phyloP scores from a whole-genome alignment of 30 jellyfish, hydroid and myxozoan genomes.

The Nemopilema nomurai region DNA sequence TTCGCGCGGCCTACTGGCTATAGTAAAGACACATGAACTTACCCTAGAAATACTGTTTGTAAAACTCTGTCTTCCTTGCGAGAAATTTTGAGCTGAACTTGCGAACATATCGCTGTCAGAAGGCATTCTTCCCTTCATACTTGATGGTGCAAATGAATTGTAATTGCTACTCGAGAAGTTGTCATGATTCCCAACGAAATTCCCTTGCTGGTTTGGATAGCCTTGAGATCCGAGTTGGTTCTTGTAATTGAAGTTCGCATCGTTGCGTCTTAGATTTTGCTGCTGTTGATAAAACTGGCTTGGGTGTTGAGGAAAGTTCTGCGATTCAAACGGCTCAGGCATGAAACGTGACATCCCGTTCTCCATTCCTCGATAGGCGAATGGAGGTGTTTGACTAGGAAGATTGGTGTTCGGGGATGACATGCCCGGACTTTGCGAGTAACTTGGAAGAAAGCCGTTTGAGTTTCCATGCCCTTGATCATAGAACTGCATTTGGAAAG shows the following conservation, averaged over 20 bases:
- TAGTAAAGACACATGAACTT: conserved; percentile 15
- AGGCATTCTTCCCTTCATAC: conserved; percentile 64
- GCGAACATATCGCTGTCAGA: conserved; percentile 55
- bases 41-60: conserved; percentile 55
- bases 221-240: conserved; percentile 58
- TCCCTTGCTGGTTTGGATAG: conserved; percentile 47
- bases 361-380: conserved; percentile 73
- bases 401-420: conserved; percentile 72
- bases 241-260: conserved; percentile 57
- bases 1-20: conserved; percentile 18
- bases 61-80: conserved; percentile 61
- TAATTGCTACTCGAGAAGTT: conserved; percentile 47
- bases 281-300: conserved; percentile 59
- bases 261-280: conserved; percentile 56
- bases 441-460: conserved; percentile 76
- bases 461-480: conserved; percentile 80
- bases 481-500: conserved; percentile 75
- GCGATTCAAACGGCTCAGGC: conserved; percentile 65
- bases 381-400: conserved; percentile 69
- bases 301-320: conserved; percentile 70
- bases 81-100: conserved; percentile 53
- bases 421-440: conserved; percentile 74
- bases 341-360: conserved; percentile 80
- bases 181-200: conserved; percentile 62
- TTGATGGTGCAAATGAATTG: conserved; percentile 56